Conservation (phyloP, 2,113 vertebrate species). For the Spermophilus dauricus region DNA sequence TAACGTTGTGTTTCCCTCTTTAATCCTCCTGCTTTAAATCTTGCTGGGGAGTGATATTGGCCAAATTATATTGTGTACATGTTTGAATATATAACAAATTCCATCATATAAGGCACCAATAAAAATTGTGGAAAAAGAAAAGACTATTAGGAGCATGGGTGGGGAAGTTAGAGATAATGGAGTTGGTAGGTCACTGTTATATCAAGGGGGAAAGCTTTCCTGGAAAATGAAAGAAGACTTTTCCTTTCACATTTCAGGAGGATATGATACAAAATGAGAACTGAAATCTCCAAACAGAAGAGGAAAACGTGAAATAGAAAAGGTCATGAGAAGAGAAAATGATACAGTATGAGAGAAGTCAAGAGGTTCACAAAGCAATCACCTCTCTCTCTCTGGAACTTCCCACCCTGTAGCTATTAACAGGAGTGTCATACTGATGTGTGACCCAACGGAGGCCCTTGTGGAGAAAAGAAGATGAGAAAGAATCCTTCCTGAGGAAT, state of each 20-base stretch:
- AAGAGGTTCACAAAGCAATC: background rate
- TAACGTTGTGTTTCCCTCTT: background rate
- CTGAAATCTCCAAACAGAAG: background rate
- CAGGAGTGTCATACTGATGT: too few relatives aligned
- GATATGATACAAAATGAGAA: constrained; percentile 41
- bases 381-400: background rate
- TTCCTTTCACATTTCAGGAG: background rate
- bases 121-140: too few relatives aligned
- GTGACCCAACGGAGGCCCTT: background rate
- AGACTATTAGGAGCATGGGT: background rate
- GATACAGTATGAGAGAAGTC: background rate
- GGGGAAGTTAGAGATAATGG: background rate
- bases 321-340: background rate
- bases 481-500: constrained; percentile 10
- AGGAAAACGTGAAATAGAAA: constrained; percentile 44
- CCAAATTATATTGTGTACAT: too few relatives aligned
- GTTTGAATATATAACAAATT: too few relatives aligned
- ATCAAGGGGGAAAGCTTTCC: background rate
- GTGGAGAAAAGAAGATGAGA: background rate
- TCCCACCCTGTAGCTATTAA: background rate
- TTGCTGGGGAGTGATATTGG: too few relatives aligned
- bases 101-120: too few relatives aligned
- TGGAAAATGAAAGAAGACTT: background rate
- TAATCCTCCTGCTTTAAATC: background rate
- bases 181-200: background rate